Base-by-base conservation (phyloP, 2,888 invertebrate species). In the Volucella inanis region DNA sequence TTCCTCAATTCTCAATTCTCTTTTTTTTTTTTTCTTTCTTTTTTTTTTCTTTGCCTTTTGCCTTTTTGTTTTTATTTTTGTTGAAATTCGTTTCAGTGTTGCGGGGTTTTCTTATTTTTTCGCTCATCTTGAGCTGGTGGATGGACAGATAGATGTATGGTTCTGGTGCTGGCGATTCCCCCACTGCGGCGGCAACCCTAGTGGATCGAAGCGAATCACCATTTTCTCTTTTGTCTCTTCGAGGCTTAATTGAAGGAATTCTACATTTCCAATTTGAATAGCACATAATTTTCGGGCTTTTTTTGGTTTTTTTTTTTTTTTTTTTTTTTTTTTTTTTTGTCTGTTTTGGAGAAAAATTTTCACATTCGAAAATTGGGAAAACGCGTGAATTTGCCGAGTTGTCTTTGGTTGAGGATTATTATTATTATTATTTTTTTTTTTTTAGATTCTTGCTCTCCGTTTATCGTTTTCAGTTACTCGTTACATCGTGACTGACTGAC, bases 221-320 rank as follows among this genome's bases (percentile, higher is more conserved):
- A 84, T 84, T 84, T 84, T 84, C 84, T 84, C 84, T 84, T 84
- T 84, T 84, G 84, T 84, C 84, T 84, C 49, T 31, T 31, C 0
- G 31, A 43, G 49, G 55, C 54, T 75, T 75, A 75, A 84, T 75
- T 79, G 57, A 65, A 31, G 31, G 54, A 59, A 76, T 54, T 62
- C 71, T 43, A 59, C 57, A 61, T 71, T 75, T 59, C 54, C 70
- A 71, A 54, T 62, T 14, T 54, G 18, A 15, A 12, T 2, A 64
- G n/a, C 18, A 3, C 9, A 45, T 2, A 22, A 47, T 47, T 57
- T 39, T 11, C 12, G 52, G 52, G 38, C 15, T 18, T 41, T 64
- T 52, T 82, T 74, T 11, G 49, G 49, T n/a, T 49, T 2, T n/a
- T 49, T n/a, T 14, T 49, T 49, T 49, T 12, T 49, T 3, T 59